Base-by-base conservation (phyloP, 2,797 vertebrate species). In the Numenius phaeopus region DNA sequence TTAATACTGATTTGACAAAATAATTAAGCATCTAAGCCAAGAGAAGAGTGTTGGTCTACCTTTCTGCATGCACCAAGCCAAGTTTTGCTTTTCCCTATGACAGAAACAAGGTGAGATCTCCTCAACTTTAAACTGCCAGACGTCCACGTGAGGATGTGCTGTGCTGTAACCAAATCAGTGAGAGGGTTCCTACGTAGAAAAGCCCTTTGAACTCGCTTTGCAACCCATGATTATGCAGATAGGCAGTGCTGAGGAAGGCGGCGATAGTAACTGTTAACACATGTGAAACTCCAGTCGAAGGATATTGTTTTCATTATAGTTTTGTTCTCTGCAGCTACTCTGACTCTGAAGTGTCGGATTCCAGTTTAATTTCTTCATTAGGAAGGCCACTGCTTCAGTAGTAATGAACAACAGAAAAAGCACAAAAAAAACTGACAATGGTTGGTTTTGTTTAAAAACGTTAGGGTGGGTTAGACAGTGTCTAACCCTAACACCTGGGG, bases 281-380 rank as follows among this genome's bases (percentile, higher is more conserved):
- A 97, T 97, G 97, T 95, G 95, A 89, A 87, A 87, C 91, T 79
- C 92, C 42, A 58, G 22, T 80, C 27, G 20, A 75, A 92, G 84
- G 76, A 78, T 75, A 82, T 87, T 97, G 93, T 94, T 98, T 98
- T 96, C 93, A 95, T 97, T 97, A 93, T 8, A 88, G 58, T 80
- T 95, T 95, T 97, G 96, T 95, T 94, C 91, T 97, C 88, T 94
- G 81, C 83, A 88, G 83, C 52, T 90, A n/a, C 70, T 91, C 94
- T 21, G 80, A 47, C 94, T 94, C 96, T 86, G 57, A 95, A 95
- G 90, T 92, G 94, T 94, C 59, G 8, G 89, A 95, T 89, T 97
- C 87, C 96, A 80, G 84, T 91, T 96, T 95, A 91, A 95, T 87
- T 97, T 96, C 88, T 96, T 96, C 95, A 92, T 95, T 96, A 93